Conservation (phyloP, 2,113 vertebrate genomes). For the Scolopax mira region DNA sequence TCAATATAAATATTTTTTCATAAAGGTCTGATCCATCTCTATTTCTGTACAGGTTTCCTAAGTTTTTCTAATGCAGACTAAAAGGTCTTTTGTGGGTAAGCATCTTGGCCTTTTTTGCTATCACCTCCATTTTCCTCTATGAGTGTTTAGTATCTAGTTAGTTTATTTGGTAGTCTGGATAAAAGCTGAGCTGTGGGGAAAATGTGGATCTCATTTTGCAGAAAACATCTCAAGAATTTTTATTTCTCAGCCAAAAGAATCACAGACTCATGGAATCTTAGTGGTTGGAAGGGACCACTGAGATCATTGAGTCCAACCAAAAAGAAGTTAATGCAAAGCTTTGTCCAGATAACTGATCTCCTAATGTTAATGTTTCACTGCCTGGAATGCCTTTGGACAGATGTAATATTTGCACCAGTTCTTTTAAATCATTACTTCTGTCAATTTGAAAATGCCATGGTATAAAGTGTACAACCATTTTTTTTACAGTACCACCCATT, state of each 20-base stretch:
- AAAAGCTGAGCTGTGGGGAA: neutral
- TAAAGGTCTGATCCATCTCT: neutral
- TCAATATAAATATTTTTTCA: neutral
- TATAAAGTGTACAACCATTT: neutral
- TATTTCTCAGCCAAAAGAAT: neutral
- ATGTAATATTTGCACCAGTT: slow-evolving; percentile 46
- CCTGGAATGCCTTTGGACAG: neutral
- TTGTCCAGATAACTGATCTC: neutral
- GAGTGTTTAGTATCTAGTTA: neutral
- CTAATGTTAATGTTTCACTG: neutral
- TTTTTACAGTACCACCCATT: neutral
- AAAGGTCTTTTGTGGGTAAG: neutral
- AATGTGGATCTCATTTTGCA: neutral
- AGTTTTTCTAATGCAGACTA: neutral
- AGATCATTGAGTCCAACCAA: too few species aligned
- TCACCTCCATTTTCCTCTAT: neutral
- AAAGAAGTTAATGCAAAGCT: neutral
- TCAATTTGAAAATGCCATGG: slow-evolving; percentile 8
- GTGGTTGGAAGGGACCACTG: too few species aligned
- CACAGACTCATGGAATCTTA: too few species aligned
- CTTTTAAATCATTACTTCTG: slow-evolving; percentile 26
- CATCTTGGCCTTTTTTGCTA: neutral
- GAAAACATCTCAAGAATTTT: neutral
- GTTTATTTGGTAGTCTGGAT: neutral
- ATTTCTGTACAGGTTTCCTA: neutral